Base-by-base conservation (phyloP, 37 sponge, comb jelly and placozoan genomes). In the Dysidea cf. avara region DNA sequence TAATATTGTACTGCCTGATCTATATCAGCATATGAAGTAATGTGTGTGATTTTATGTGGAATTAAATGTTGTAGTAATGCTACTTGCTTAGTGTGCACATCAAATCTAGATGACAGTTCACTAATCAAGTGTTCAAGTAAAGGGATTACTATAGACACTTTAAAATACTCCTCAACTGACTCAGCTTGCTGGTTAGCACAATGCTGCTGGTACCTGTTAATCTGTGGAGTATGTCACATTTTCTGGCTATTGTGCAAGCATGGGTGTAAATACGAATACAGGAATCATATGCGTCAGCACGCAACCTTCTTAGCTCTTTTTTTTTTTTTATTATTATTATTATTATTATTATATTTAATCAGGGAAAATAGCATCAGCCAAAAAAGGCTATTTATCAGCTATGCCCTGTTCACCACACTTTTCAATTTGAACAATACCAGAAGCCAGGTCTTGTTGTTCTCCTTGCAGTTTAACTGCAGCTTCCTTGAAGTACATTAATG, bases 401-500 rank as follows among this genome's bases (percentile, higher is more conserved):
- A n/a, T n/a, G n/a, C n/a, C n/a, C n/a, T n/a, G n/a, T n/a, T n/a
- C n/a, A 20, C 29, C 16, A 35, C 64, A 69, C 35, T 75, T 34
- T 70, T 76, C 37, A 26, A 83, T 37, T 13, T 38, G 13, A 31
- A 32, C 71, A 69, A 61, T 3, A 7, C 83, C 76, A 33, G 70
- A 83, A 39, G 51, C 54, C 35, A 83, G 68, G 57, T 83, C 83
- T 40, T 83, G 70, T 20, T 37, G 61, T 24, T 50, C 32, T 25
- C 83, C 83, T 68, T 82, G 83, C 6, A 82, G 39, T n/a, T 66
- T 74, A 14, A 82, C 76, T 29, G 64, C 76, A 72, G 77, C 77
- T 62, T 74, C 83, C 58, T 74, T 82, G 12, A 82, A 55, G 38
- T 82, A 74, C 69, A 82, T 14, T 9, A 82, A 68, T 37, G 69